Conservation (phyloP, 2,888 invertebrate genomes). For the Ormia ochracea region DNA sequence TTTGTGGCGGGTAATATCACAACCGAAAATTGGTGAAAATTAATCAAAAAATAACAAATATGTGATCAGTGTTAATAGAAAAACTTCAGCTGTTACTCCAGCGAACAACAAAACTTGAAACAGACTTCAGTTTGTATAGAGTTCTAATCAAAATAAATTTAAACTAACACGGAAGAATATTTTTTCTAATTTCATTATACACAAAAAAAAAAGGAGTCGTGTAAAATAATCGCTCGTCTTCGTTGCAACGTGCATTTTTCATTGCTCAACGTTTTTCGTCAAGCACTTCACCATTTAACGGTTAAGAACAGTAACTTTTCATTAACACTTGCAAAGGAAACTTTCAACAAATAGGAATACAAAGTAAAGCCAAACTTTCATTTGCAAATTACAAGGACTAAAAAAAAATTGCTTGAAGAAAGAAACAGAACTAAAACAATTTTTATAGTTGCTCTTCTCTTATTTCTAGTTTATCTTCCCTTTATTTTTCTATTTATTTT, state of each 20-base stretch:
- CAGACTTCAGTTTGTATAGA: too few species aligned
- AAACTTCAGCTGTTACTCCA: too few species aligned
- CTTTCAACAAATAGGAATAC: not conserved
- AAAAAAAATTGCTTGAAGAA: too few species aligned
- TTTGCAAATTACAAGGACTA: not conserved
- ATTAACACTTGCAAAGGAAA: slow-evolving; percentile 21
- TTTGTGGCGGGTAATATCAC: too few species aligned
- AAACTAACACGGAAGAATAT: not conserved
- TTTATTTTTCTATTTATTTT: too few species aligned
- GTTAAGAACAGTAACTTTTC: slow-evolving; percentile 13
- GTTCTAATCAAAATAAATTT: not conserved
- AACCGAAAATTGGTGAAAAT: too few species aligned
- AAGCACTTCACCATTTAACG: slow-evolving; percentile 30
- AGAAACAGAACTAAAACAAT: not conserved
- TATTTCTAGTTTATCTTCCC: not conserved
- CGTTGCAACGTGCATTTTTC: not conserved
- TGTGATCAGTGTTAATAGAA: too few species aligned
- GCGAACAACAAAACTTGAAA: too few species aligned
- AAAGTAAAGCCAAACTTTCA: not conserved
- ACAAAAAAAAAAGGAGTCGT: not conserved
- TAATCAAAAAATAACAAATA: too few species aligned
- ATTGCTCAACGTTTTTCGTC: not conserved
- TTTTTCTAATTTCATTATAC: not conserved
- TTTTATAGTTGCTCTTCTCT: not conserved
- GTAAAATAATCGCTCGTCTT: not conserved